Evolutionary conservation across 1,140 invertebrate genomes (phyloP).

Genomic region (Sminthurides bifidus): DNA sequence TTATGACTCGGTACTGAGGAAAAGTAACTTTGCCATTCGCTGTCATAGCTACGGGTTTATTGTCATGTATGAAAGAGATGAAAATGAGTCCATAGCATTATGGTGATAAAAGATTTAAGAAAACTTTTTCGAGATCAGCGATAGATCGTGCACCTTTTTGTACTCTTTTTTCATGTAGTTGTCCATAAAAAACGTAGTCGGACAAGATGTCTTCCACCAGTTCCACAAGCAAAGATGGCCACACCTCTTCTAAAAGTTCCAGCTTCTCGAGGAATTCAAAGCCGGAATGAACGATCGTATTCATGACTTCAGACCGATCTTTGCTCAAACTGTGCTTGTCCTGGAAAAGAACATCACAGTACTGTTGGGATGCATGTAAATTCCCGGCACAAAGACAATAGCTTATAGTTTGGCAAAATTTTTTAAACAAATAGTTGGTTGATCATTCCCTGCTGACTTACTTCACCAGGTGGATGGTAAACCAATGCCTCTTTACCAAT

Average conservation of each 20-base stretch:
- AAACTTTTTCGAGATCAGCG: too few species aligned
- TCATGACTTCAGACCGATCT: constrained; percentile 53
- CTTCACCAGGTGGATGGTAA: constrained; percentile 10
- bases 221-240: constrained; percentile 59
- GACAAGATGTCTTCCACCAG: constrained; percentile 58
- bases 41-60: too few species aligned
- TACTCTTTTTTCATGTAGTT: constrained; percentile 53
- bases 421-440: not conserved
- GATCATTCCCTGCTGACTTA: not conserved
- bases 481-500: constrained; percentile 70
- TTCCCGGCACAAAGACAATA: not conserved
- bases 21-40: too few species aligned
- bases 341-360: not conserved
- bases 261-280: constrained; percentile 60
- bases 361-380: not conserved
- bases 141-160: constrained; percentile 18
- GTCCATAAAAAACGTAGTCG: constrained; percentile 63
- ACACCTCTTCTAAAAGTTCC: constrained; percentile 54
- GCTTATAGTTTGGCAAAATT: not conserved
- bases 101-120: too few species aligned
- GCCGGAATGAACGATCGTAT: constrained; percentile 53
- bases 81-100: too few species aligned
- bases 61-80: too few species aligned
- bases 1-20: too few species aligned
- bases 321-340: constrained; percentile 48